These are phyloP conservation scores for Carassius carassius DNA, from an alignment of 2,113 vertebrate species.

Conservation along the genomic window DNA sequence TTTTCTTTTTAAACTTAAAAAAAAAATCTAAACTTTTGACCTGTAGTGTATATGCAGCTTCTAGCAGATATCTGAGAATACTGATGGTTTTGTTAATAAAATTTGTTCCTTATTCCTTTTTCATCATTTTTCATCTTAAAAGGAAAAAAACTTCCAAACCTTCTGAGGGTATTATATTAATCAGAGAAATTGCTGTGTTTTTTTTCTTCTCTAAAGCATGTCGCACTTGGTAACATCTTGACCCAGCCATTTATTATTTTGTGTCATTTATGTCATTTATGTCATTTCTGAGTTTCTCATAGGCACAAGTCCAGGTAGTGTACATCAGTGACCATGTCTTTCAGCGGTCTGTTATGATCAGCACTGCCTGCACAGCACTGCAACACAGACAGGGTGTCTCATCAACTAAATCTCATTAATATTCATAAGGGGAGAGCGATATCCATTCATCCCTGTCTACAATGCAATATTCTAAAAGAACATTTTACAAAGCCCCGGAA, in stretches of 20 bases:
- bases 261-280: background rate
- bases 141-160: background rate
- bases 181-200: background rate
- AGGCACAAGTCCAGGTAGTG: background rate
- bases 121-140: too few relatives aligned
- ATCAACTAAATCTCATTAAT: constrained; percentile 18
- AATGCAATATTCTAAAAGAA: background rate
- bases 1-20: too few relatives aligned
- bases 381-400: constrained; percentile 7
- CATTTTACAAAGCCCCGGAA: background rate
- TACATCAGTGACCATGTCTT: constrained; percentile 8
- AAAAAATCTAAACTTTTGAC: too few relatives aligned
- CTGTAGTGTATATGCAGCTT: too few relatives aligned
- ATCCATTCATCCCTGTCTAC: background rate
- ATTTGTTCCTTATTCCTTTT: too few relatives aligned
- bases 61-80: too few relatives aligned
- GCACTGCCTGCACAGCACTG: background rate
- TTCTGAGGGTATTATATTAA: background rate
- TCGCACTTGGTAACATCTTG: background rate
- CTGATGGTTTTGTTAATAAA: too few relatives aligned
- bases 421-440: background rate
- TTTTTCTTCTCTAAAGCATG: background rate
- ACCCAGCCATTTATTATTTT: constrained; percentile 24
- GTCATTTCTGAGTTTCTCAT: constrained; percentile 1
- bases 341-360: constrained; percentile 1